Conservation (phyloP, 1,140 invertebrate species). For the Leptinotarsa texana region DNA sequence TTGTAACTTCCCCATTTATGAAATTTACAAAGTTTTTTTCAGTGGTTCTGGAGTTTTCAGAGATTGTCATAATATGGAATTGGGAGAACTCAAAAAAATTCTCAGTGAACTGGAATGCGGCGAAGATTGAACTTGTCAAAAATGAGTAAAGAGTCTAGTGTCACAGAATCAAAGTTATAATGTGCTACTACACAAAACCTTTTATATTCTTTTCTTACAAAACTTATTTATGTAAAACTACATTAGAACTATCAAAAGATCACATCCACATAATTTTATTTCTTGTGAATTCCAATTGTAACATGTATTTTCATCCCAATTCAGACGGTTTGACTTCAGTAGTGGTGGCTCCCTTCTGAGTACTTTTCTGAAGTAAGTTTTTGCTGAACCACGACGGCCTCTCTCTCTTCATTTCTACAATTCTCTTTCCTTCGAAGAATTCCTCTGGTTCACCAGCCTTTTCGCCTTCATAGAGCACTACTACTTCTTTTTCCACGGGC, state of each 20-base stretch:
- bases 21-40: slow-evolving; percentile 16
- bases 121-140: not conserved
- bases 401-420: slow-evolving; percentile 75
- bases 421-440: slow-evolving; percentile 65
- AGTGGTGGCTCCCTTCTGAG: slow-evolving; percentile 65
- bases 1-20: not conserved
- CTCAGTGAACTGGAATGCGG: not conserved
- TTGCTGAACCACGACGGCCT: slow-evolving; percentile 79
- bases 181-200: no score
- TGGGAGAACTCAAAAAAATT: slow-evolving; percentile 18
- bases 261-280: not conserved
- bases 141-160: not conserved
- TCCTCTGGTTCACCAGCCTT: slow-evolving; percentile 59
- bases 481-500: slow-evolving; percentile 80
- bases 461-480: slow-evolving; percentile 83
- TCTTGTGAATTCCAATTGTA: not conserved
- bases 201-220: not conserved
- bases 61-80: slow-evolving; percentile 38
- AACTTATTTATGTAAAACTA: not conserved
- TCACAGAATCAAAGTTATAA: not conserved
- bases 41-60: slow-evolving; percentile 40
- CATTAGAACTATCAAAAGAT: not conserved
- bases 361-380: slow-evolving; percentile 79
- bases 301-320: slow-evolving; percentile 60
- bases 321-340: slow-evolving; percentile 74